Percentiles rank a stretch among this genome's conserved stretches.
phyloP scores from a whole-genome alignment of 2,888 invertebrate genomes.

The Polyommatus iphigenia region DNA sequence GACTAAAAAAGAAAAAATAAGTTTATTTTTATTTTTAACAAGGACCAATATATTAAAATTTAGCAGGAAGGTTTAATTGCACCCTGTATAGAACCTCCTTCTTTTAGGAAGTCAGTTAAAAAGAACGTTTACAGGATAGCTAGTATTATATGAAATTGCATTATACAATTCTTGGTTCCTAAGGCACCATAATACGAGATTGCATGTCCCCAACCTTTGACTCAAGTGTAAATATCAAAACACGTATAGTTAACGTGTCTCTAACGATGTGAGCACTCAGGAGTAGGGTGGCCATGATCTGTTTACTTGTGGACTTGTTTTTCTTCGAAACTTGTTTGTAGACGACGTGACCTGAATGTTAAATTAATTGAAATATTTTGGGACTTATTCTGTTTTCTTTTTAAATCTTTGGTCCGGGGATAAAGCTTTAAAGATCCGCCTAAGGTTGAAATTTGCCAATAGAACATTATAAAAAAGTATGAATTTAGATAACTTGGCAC shows the following conservation, averaged over 20 bases:
- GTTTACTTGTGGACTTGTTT: background rate
- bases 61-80: too few relatives aligned
- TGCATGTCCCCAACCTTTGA: constrained; percentile 23
- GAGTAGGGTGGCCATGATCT: constrained; percentile 26
- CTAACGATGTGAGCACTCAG: constrained; percentile 34
- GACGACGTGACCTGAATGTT: constrained; percentile 9
- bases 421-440: background rate
- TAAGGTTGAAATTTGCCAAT: background rate
- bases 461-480: too few relatives aligned
- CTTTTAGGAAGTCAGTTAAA: background rate
- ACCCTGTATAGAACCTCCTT: background rate
- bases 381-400: background rate
- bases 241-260: constrained; percentile 32
- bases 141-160: background rate
- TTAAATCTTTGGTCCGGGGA: background rate
- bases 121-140: background rate
- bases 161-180: background rate
- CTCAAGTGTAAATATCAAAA: constrained; percentile 30
- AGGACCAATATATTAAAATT: too few relatives aligned
- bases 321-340: background rate
- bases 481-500: too few relatives aligned
- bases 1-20: too few relatives aligned
- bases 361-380: background rate
- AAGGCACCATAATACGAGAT: background rate
- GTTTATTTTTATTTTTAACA: too few relatives aligned